Evolutionary conservation across 2,113 vertebrate genomes (phyloP).

Genomic region (Malaclemys terrapin): DNA sequence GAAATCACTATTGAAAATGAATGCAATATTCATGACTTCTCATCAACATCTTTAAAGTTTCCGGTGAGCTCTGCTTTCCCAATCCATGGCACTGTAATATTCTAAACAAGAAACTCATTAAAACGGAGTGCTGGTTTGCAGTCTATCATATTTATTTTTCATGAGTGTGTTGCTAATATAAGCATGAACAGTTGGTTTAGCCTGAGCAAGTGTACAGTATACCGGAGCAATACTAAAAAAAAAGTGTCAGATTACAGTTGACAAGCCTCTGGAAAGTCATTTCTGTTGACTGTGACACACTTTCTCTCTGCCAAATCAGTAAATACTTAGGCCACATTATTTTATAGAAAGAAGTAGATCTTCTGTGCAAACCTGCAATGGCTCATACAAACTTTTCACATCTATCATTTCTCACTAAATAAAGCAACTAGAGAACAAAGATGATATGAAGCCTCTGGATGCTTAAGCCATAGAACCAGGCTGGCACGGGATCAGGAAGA

Average conservation of each 20-base stretch:
- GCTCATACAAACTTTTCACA: not conserved
- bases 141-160: not conserved
- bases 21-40: not conserved
- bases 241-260: not conserved
- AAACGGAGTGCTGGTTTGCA: not conserved
- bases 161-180: not conserved
- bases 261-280: not conserved
- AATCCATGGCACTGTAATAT: not conserved
- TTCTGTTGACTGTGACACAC: not conserved
- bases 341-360: not conserved
- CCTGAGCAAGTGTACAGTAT: not conserved
- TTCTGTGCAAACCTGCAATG: conserved; percentile 8
- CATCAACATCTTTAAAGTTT: not conserved
- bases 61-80: not conserved
- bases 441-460: not conserved
- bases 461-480: not conserved
- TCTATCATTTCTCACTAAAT: conserved; percentile 12
- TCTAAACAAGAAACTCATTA: not conserved
- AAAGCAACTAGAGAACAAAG: not conserved
- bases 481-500: not conserved
- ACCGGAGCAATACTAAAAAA: rapidly evolving
- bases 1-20: not conserved
- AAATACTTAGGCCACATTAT: not conserved
- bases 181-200: not conserved
- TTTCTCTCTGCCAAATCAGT: not conserved